Evolutionary conservation across 2,113 vertebrate species (phyloP), one percentile per base, ranked within the genome.

Genomic region (Periophthalmodon schlosseri): DNA sequence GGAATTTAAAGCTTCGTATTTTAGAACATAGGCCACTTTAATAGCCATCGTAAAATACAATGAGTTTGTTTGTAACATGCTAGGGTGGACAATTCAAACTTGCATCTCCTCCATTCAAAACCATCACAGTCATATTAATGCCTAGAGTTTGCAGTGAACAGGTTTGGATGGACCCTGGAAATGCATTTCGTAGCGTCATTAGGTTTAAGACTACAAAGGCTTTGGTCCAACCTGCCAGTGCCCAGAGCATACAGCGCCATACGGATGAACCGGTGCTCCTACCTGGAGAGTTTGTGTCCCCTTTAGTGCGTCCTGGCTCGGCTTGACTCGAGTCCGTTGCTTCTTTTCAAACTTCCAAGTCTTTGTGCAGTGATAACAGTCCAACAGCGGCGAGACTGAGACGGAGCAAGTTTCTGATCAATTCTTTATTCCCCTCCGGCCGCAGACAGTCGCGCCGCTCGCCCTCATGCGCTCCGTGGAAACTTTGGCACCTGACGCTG

Each of bases 401-500:
- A 65, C 24, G 33, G 63, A n/a, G 63, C 63, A 65, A 36, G 33
- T 65, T 65, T n/a, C 34, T n/a, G 34, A 12, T 65, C 63, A 65
- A 65, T 36, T 65, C 34, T 65, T 65, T 44, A 44, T 65, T 4
- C 7, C 63, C 34, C 33, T n/a, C 33, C 33, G 18, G 33, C 63
- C 63, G 33, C 63, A 63, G 33, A 65, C 63, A 34, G 33, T 44
- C 63, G 61, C 61, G 16, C 61, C 61, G 63, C 63, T 65, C 63
- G 63, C 63, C 63, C 34, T 65, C 63, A 39, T 65, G 18, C 39
- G 71, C 70, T 65, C 15, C 54, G 67, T 75, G 66, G 71, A 84
- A 90, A 89, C 83, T 88, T 90, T 87, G 89, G 85, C 64, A 77
- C 23, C 65, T 60, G 77, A 47, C 36, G 72, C 0, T 9, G 63